Evolutionary conservation across 2,797 vertebrate species (phyloP), one percentile per base, ranked within the genome.

Genomic region (Onychomys leucogaster): DNA sequence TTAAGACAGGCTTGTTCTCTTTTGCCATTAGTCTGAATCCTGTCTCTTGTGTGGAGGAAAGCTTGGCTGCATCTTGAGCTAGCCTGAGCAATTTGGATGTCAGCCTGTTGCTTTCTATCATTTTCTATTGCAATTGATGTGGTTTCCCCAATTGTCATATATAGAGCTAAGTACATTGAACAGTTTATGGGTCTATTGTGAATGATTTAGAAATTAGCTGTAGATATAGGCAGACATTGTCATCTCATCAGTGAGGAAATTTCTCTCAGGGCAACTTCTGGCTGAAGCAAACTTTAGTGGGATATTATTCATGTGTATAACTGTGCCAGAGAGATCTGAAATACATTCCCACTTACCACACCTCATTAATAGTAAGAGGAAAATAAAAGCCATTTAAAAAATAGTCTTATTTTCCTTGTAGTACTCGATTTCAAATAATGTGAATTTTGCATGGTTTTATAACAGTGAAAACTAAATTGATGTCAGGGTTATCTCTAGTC

Each of bases 261-360:
- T 96, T 98, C n/a, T 97, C 96, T 96, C 91, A 95, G 87, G 98
- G 89, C 89, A 95, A 96, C 67, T 96, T 46, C 21, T 95, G 86
- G 57, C 73, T 98, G 57, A 89, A 88, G 41, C 57, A 61, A 94
- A 41, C 37, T 84, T 96, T 41, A 71, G 41, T n/a, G 3, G 2
- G n/a, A 25, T 90, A 13, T 93, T 87, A 93, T 89, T 84, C 89
- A 96, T 97, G 80, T 92, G 84, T 96, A 92, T 85, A 43, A 97
- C 80, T 94, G 91, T 90, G 95, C 84, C 97, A 90, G 84, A 93
- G 88, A 95, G 90, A 83, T 59, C 69, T 80, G 93, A 49, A 88
- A 85, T 81, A 63, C 37, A 84, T 88, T 78, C 21, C 4, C 65
- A 78, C 55, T 97, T 92, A 89, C 63, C 94, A 94, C 73, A 96